phyloP scores from a whole-genome alignment of 1,140 invertebrate genomes.

The Heliconius melpomene region DNA sequence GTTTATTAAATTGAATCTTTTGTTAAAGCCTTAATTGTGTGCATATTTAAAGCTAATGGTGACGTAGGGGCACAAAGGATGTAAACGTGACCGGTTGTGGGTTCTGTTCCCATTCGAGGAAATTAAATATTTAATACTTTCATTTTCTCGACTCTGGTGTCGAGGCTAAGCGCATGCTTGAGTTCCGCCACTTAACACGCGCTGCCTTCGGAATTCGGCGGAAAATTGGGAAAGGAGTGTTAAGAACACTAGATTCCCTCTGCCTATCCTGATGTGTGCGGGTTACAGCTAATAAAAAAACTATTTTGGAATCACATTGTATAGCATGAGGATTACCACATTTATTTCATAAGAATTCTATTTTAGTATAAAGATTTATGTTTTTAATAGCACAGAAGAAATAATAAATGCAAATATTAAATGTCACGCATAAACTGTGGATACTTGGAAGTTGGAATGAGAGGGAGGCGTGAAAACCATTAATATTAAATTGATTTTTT shows the following conservation, averaged over 20 bases:
- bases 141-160: no score
- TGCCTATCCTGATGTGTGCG: no score
- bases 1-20: not conserved
- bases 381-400: not conserved
- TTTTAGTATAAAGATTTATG: not conserved
- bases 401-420: not conserved
- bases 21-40: not conserved
- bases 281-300: no score
- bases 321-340: not conserved
- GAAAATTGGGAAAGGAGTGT: no score
- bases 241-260: no score
- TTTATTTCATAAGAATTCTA: not conserved
- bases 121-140: no score
- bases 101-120: no score
- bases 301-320: not conserved
- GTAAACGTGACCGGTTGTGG: no score
- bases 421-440: not conserved
- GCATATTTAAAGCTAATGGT: not conserved
- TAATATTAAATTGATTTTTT: constrained; percentile 22
- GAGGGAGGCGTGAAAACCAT: constrained; percentile 19
- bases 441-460: constrained; percentile 5
- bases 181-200: no score
- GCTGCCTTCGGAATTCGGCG: no score
- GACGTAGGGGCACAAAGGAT: no score
- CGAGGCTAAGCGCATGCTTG: no score